A percentile compares a stretch with the other conserved stretches of the same genome.
These are phyloP conservation scores for Chionis minor DNA, from an alignment of 2,113 vertebrate genomes.

Conservation along the genomic window DNA sequence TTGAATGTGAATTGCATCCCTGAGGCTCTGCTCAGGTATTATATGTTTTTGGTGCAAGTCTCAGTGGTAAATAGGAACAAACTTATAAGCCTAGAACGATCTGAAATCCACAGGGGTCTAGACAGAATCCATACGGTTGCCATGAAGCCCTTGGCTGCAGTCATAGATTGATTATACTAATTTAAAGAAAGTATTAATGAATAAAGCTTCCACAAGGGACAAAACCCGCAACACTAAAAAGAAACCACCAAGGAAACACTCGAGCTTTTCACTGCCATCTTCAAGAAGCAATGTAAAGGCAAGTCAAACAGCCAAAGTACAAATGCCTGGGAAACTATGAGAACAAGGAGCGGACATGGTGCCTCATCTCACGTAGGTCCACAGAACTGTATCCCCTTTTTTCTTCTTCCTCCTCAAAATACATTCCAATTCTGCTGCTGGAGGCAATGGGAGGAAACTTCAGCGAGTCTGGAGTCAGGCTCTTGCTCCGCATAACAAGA, in stretches of 20 bases:
- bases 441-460: not conserved
- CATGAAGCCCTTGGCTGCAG: slow-evolving; percentile 2
- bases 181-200: slow-evolving; percentile 2
- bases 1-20: not conserved
- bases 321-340: not conserved
- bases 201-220: slow-evolving; percentile 11
- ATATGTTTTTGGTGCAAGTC: not conserved
- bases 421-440: not conserved
- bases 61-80: slow-evolving; percentile 31
- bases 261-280: not conserved
- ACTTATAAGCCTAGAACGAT: not conserved
- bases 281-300: not conserved
- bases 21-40: not conserved
- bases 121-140: slow-evolving; percentile 23
- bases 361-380: not conserved
- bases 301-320: not conserved
- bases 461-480: accelerated
- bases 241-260: slow-evolving; percentile 6
- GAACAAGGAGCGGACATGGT: accelerated
- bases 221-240: not conserved
- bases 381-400: not conserved
- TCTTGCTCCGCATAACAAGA: not conserved
- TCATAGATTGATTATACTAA: slow-evolving; percentile 34
- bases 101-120: not conserved
- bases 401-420: not conserved